These are phyloP conservation scores for Caenorhabditis virilis DNA, from an alignment of 2,888 invertebrate species.

Conservation along the genomic window DNA sequence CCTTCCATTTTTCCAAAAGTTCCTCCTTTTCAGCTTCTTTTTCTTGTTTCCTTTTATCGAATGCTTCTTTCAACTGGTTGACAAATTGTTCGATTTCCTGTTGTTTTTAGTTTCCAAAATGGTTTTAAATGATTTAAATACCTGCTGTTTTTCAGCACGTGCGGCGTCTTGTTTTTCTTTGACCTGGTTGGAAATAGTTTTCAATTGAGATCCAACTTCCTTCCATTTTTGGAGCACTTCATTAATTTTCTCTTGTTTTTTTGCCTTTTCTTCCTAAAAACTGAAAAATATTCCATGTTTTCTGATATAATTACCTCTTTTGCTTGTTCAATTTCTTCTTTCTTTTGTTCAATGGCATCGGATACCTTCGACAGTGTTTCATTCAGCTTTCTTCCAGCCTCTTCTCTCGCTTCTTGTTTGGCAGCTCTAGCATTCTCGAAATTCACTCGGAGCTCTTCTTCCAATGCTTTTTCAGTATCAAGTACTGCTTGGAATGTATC, in stretches of 20 bases:
- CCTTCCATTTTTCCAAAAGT: constrained; percentile 35
- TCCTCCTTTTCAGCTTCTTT: constrained; percentile 24
- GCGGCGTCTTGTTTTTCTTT: constrained; percentile 21
- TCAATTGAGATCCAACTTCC: constrained; percentile 23
- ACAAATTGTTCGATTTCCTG: constrained; percentile 32
- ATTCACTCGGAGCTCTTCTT: constrained; percentile 31
- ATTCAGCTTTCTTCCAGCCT: constrained; percentile 14
- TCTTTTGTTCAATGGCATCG: constrained; percentile 27
- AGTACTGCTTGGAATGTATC: constrained; percentile 37
- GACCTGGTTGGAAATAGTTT: constrained; percentile 11
- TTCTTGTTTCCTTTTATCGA: constrained; percentile 22
- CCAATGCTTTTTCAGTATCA: constrained; percentile 32
- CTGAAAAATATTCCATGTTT: too few species aligned
- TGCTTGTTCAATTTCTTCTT: constrained; percentile 23
- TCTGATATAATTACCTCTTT: constrained; percentile 12
- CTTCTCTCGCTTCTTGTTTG: constrained; percentile 9
- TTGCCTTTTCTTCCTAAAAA: constrained; percentile 17
- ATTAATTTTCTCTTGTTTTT: constrained; percentile 22
- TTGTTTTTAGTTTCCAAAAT: background rate
- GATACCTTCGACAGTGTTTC: constrained; percentile 13
- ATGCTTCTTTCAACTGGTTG: constrained; percentile 16
- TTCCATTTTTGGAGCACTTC: constrained; percentile 27
- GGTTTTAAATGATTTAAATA: background rate
- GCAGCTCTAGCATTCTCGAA: constrained; percentile 28
- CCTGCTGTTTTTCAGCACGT: constrained; percentile 24